A percentile compares a stretch with the other conserved stretches of the same genome.
Conservation (phyloP, 2,888 invertebrate genomes). For the Pomacea canaliculata region DNA sequence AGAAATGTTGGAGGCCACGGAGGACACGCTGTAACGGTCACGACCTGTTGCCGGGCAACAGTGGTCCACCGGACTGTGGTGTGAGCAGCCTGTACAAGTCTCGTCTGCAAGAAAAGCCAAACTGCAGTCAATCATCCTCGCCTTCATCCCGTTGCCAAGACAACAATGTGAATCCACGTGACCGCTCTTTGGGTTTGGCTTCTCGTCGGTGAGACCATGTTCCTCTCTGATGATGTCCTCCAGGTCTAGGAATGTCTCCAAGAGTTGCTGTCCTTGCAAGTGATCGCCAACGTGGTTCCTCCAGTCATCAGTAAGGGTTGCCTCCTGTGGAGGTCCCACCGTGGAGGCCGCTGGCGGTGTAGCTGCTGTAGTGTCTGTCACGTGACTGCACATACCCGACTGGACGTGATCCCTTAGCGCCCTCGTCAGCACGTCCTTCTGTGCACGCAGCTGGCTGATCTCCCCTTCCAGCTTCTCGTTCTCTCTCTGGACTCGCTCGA, state of each 20-base stretch:
- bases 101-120: too few species aligned
- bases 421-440: not conserved
- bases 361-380: not conserved
- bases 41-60: not conserved
- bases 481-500: not conserved
- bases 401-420: not conserved
- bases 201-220: not conserved
- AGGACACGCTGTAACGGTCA: constrained; percentile 18
- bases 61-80: not conserved
- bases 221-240: not conserved
- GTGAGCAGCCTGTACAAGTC: not conserved
- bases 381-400: not conserved
- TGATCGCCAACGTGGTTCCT: not conserved
- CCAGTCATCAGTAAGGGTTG: not conserved
- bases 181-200: not conserved
- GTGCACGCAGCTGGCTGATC: not conserved
- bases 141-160: not conserved
- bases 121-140: too few species aligned
- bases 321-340: not conserved
- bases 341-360: not conserved
- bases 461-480: not conserved
- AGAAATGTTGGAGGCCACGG: constrained; percentile 11
- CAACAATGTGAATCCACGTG: not conserved
- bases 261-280: not conserved
- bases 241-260: not conserved